phyloP scores from a whole-genome alignment of 2,888 invertebrate species.

The Axea sp. region DNA sequence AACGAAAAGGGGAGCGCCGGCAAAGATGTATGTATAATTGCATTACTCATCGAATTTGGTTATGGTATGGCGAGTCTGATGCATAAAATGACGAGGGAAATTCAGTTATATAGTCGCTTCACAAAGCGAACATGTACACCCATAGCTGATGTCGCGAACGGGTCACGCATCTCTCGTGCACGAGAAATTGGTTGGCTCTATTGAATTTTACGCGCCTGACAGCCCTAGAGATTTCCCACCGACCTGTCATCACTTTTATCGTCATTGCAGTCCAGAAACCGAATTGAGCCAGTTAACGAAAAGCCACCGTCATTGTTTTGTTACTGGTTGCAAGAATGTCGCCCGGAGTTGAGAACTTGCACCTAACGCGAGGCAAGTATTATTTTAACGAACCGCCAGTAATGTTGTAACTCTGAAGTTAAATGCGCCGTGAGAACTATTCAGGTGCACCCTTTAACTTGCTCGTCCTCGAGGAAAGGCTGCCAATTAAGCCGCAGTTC shows the following conservation, averaged over 20 bases:
- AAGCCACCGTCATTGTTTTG: constrained; percentile 24
- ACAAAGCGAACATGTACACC: constrained; percentile 76
- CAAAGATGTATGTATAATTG: constrained; percentile 79
- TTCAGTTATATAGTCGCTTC: constrained; percentile 79
- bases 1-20: constrained; percentile 68
- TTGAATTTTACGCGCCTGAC: constrained; percentile 63
- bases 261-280: constrained; percentile 26
- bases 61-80: constrained; percentile 79
- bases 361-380: constrained; percentile 66
- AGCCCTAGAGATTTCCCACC: constrained; percentile 61
- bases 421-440: constrained; percentile 75
- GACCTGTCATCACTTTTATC: constrained; percentile 48
- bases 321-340: constrained; percentile 12
- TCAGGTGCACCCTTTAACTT: constrained; percentile 70
- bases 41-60: constrained; percentile 79
- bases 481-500: constrained; percentile 44
- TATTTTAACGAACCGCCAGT: constrained; percentile 70
- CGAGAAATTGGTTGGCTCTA: constrained; percentile 64
- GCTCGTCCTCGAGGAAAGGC: constrained; percentile 32
- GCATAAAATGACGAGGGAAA: constrained; percentile 79
- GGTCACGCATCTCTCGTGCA: constrained; percentile 61
- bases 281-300: constrained; percentile 10
- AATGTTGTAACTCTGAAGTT: constrained; percentile 72
- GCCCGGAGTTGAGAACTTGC: constrained; percentile 46
- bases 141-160: constrained; percentile 74